A percentile compares a stretch with the other conserved stretches of the same genome.
Evolutionary conservation across 1,140 invertebrate genomes (phyloP).

Genomic region (Conopomorpha cramerella): DNA sequence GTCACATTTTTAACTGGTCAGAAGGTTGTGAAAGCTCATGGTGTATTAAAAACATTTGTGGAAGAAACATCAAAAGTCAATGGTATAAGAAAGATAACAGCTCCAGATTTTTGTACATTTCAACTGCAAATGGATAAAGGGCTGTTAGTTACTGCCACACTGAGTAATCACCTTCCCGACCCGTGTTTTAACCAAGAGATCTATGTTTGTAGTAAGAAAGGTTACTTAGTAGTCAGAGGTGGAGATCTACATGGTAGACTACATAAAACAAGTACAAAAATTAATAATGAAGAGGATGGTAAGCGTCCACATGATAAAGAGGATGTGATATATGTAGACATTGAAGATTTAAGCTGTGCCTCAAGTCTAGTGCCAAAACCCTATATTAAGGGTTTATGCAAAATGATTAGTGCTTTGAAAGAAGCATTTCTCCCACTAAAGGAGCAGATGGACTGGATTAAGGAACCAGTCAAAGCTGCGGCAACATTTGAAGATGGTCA

Average conservation of each 20-base stretch:
- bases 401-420: conserved; percentile 86
- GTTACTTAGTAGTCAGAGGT: conserved; percentile 77
- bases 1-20: conserved; percentile 84
- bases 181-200: conserved; percentile 76
- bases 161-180: conserved; percentile 79
- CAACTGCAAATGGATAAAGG: conserved; percentile 91
- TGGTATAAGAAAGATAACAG: conserved; percentile 90
- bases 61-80: conserved; percentile 85
- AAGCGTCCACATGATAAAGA: conserved; percentile 65
- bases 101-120: conserved; percentile 94
- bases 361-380: conserved; percentile 76
- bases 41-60: conserved; percentile 87
- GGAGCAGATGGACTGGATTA: conserved; percentile 83
- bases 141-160: conserved; percentile 81
- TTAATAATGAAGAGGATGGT: conserved; percentile 26
- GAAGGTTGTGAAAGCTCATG: conserved; percentile 84
- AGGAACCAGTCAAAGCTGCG: conserved; percentile 79
- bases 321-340: conserved; percentile 82
- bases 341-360: conserved; percentile 74
- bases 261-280: conserved; percentile 38
- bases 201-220: conserved; percentile 74
- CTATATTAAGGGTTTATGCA: conserved; percentile 87
- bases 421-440: conserved; percentile 88
- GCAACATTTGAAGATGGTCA: conserved; percentile 95
- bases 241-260: conserved; percentile 75